Evolutionary conservation across 2,888 invertebrate genomes (phyloP).

Genomic region (Eupithecia centaureata): DNA sequence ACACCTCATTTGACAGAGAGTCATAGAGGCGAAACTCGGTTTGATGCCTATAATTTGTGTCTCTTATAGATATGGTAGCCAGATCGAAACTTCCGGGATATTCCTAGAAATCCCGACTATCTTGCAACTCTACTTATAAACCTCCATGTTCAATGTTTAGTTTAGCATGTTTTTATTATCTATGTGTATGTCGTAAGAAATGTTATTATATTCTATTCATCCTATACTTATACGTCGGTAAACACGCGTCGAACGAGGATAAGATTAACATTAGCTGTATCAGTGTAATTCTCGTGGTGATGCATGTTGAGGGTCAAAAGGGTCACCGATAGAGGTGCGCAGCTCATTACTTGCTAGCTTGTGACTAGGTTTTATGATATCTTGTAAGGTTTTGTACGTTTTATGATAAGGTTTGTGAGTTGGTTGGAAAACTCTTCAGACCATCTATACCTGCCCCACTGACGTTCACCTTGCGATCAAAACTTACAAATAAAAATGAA

Average conservation of each 20-base stretch:
- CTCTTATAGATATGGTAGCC: no score
- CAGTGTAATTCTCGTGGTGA: conserved; percentile 1
- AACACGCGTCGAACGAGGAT: not conserved
- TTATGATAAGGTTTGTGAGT: not conserved
- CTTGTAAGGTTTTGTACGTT: not conserved
- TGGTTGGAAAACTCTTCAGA: not conserved
- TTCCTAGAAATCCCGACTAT: no score
- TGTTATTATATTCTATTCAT: no score
- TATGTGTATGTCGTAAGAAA: no score
- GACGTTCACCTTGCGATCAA: not conserved
- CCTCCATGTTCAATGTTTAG: no score
- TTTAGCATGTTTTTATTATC: no score
- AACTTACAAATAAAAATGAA: not conserved
- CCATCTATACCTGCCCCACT: not conserved
- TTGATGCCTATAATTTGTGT: no score
- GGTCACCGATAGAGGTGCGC: conserved; percentile 9
- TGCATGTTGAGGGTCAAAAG: conserved; percentile 10
- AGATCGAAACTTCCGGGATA: no score
- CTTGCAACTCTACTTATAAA: no score
- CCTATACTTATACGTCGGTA: conserved; percentile 43
- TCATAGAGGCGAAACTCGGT: no score
- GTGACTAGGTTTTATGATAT: not conserved
- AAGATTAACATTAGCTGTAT: conserved; percentile 12
- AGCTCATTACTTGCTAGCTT: not conserved
- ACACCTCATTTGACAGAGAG: no score